A percentile compares a stretch with the other conserved stretches of the same genome.
Conservation (phyloP, 2,888 invertebrate species). For the Phaonia tiefii region DNA sequence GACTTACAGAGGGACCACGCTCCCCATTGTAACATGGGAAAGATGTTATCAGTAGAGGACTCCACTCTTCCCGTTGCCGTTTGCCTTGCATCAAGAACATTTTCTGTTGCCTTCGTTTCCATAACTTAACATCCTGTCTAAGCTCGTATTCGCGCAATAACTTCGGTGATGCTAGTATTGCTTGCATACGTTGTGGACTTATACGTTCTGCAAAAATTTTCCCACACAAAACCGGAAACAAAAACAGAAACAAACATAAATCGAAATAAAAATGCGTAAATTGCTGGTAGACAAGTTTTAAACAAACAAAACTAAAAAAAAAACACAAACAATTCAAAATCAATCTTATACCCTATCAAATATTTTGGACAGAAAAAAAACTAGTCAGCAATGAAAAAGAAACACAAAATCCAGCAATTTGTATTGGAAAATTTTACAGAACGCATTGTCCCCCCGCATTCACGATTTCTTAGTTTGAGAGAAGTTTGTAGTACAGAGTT, state of each 20-base stretch:
- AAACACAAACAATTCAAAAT: constrained; percentile 58
- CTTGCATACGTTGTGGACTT: constrained; percentile 75
- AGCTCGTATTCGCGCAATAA: constrained; percentile 72
- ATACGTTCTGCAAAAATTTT: constrained; percentile 79
- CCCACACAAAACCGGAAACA: constrained; percentile 70
- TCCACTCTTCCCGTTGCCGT: constrained; percentile 48
- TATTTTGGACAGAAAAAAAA: constrained; percentile 45
- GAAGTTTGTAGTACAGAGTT: constrained; percentile 1
- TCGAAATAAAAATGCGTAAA: constrained; percentile 71
- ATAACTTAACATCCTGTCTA: constrained; percentile 66
- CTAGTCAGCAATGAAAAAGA: neutral
- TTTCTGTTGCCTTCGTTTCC: constrained; percentile 60
- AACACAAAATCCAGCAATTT: constrained; percentile 70
- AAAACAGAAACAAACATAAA: constrained; percentile 72
- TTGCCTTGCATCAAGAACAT: constrained; percentile 57
- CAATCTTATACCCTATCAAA: constrained; percentile 67
- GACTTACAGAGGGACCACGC: constrained; percentile 69
- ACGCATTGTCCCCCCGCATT: constrained; percentile 60
- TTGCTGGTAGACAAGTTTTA: constrained; percentile 76
- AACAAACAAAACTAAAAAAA: constrained; percentile 41
- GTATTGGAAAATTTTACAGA: constrained; percentile 65
- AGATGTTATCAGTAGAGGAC: constrained; percentile 58
- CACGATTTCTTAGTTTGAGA: constrained; percentile 2
- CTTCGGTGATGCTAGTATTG: constrained; percentile 75
- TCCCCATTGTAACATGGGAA: constrained; percentile 33